These are phyloP conservation scores for Oncorhynchus mykiss DNA, from an alignment of 2,113 vertebrate species.

Conservation along the genomic window DNA sequence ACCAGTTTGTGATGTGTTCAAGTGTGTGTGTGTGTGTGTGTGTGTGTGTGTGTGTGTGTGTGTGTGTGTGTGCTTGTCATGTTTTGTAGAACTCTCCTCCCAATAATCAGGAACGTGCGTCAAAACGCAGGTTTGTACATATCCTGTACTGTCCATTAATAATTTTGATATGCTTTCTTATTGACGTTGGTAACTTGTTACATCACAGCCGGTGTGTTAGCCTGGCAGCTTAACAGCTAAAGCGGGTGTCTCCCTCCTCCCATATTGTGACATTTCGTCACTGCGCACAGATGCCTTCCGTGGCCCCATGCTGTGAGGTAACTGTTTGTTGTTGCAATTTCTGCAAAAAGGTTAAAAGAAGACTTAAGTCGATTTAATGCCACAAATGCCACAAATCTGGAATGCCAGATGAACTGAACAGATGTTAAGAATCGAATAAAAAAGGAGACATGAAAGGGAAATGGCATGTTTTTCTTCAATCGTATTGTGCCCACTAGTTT, in stretches of 20 bases:
- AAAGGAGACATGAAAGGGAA: conserved; percentile 15
- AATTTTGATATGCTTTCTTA: background rate
- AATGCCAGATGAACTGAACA: conserved; percentile 30
- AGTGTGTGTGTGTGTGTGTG: conserved; percentile 22
- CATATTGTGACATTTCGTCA: conserved; percentile 29
- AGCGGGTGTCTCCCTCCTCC: conserved; percentile 17
- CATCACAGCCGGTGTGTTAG: conserved; percentile 1
- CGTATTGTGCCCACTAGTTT: background rate
- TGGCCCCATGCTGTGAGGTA: conserved; percentile 37
- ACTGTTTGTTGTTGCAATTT: conserved; percentile 52
- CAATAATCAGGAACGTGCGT: too few species aligned
- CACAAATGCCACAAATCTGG: conserved; percentile 52
- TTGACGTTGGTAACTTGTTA: background rate
- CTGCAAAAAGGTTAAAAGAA: conserved; percentile 50
- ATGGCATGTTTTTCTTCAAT: background rate
- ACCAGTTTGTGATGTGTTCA: conserved; percentile 15
- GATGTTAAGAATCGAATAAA: conserved; percentile 34
- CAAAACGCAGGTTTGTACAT: background rate
- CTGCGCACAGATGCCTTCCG: conserved; percentile 48
- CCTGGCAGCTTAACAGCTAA: conserved; percentile 4
- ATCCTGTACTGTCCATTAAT: background rate
- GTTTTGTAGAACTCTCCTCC: background rate
- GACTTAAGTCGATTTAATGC: conserved; percentile 47
- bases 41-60: background rate
- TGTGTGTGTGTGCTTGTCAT: background rate